Percentiles rank a stretch among this genome's conserved stretches.
These are phyloP conservation scores for Siderastrea radians DNA, from an alignment of 92 coral and sea anemone species.

Conservation along the genomic window DNA sequence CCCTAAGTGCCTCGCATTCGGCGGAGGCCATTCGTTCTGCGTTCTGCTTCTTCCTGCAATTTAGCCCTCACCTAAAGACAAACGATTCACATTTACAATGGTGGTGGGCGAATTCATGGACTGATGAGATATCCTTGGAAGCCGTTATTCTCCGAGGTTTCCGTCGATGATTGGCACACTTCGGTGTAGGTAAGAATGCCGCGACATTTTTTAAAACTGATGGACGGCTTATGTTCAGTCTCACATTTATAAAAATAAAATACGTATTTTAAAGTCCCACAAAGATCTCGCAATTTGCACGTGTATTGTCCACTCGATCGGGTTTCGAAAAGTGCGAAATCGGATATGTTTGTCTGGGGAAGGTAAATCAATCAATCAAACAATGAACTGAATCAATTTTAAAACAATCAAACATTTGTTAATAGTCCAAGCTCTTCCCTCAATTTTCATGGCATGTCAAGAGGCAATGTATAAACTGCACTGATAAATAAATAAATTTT, in stretches of 20 bases:
- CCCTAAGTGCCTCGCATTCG: conserved; percentile 5
- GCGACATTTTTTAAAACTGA: conserved; percentile 13
- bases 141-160: conserved; percentile 4
- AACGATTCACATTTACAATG: conserved; percentile 16
- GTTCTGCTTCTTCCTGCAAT: conserved; percentile 4
- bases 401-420: conserved; percentile 1
- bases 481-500: too few relatives aligned
- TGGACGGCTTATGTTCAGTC: conserved; percentile 1
- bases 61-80: conserved; percentile 13
- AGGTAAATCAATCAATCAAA: background rate
- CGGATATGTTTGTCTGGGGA: background rate
- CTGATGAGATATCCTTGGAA: conserved; percentile 22
- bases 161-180: conserved; percentile 17
- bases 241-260: background rate
- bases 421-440: background rate
- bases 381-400: background rate
- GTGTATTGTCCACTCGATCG: background rate
- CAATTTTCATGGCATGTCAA: too few relatives aligned
- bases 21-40: conserved; percentile 1
- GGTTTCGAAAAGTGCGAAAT: too few relatives aligned
- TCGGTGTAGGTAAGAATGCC: conserved; percentile 10
- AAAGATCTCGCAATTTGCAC: conserved; percentile 3
- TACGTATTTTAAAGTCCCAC: conserved; percentile 6
- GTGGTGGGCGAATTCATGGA: background rate
- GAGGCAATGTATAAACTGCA: too few relatives aligned